phyloP scores from a whole-genome alignment of 2,113 vertebrate genomes.

The Tachysurus vachellii region DNA sequence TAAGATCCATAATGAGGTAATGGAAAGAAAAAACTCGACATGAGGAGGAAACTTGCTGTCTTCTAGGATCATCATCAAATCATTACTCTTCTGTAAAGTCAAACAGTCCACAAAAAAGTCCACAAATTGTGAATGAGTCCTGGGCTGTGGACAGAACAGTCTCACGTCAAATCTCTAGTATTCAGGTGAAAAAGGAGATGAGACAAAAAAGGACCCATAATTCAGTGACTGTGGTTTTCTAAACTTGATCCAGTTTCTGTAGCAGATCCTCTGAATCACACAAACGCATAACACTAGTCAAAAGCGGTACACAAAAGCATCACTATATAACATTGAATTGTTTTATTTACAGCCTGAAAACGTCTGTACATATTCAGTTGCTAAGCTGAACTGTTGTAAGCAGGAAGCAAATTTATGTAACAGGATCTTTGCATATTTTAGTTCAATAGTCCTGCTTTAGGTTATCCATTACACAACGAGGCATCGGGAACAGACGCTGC shows the following conservation, averaged over 20 bases:
- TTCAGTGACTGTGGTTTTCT: background rate
- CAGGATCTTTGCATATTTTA: background rate
- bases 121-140: background rate
- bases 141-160: background rate
- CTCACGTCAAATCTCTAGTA: background rate
- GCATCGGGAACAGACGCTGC: slow-evolving; percentile 24
- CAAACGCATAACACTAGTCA: background rate
- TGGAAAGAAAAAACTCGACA: background rate
- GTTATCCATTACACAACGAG: slow-evolving; percentile 8
- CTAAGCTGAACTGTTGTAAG: background rate
- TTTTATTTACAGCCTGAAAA: background rate
- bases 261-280: background rate
- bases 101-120: background rate
- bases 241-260: background rate
- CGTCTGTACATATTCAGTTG: background rate
- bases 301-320: background rate
- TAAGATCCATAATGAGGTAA: background rate
- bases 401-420: background rate
- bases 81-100: background rate
- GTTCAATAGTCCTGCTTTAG: background rate
- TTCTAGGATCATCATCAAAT: background rate
- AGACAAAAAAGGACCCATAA: background rate
- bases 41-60: background rate
- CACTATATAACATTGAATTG: background rate
- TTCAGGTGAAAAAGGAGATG: background rate